Evolutionary conservation across 2,797 vertebrate genomes (phyloP).

Genomic region (Valencia hispanica): DNA sequence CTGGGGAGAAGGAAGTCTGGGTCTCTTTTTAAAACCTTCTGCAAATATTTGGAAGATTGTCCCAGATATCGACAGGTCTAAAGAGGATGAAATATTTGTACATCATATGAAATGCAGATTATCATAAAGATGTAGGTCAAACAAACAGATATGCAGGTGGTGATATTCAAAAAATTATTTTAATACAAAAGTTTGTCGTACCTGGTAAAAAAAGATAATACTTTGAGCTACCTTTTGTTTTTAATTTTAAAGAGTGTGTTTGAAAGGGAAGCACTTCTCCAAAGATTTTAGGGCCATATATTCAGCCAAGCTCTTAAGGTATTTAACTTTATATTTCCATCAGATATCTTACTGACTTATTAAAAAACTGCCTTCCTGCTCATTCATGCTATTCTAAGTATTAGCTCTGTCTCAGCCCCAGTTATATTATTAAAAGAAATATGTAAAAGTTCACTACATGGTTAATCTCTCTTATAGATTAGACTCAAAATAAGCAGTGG

Average conservation of each 20-base stretch:
- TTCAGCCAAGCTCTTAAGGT: constrained; percentile 1
- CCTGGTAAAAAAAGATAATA: too few species aligned
- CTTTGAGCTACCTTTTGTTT: background rate
- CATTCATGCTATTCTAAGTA: background rate
- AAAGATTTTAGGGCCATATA: background rate
- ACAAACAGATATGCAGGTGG: background rate
- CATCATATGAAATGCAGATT: background rate
- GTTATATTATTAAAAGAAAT: constrained; percentile 8
- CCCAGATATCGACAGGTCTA: background rate
- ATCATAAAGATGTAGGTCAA: background rate
- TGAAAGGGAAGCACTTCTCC: background rate
- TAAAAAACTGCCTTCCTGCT: background rate
- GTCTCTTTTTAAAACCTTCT: too few species aligned
- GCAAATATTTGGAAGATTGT: background rate
- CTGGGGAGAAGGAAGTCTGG: too few species aligned
- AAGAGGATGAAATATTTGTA: background rate
- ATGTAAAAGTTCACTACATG: constrained; percentile 15
- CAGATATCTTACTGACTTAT: constrained; percentile 2
- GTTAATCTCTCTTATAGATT: constrained; percentile 10
- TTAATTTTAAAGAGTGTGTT: background rate
- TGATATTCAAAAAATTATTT: background rate
- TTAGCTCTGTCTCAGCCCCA: constrained; percentile 18
- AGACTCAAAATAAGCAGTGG: background rate
- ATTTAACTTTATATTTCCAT: background rate
- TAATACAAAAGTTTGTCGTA: too few species aligned